These are phyloP conservation scores for Melanchra persicariae DNA, from an alignment of 2,888 invertebrate species.

Conservation along the genomic window DNA sequence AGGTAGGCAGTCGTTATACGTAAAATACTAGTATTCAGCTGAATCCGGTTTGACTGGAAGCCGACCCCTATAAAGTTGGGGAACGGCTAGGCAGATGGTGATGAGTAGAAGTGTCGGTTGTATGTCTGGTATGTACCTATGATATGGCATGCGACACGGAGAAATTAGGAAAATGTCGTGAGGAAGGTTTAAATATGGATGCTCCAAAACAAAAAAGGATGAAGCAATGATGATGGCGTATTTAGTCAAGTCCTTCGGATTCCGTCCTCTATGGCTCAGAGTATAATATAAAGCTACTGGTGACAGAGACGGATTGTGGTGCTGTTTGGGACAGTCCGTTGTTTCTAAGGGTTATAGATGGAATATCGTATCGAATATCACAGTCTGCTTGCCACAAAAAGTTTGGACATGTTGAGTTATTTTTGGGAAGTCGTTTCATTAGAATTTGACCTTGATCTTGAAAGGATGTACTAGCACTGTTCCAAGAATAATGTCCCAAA, in stretches of 20 bases:
- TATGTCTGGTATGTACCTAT: too few relatives aligned
- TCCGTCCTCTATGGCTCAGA: not conserved
- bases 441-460: not conserved
- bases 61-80: too few relatives aligned
- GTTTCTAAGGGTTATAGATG: constrained; percentile 52
- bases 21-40: too few relatives aligned
- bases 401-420: not conserved
- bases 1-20: too few relatives aligned
- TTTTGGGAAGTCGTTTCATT: not conserved
- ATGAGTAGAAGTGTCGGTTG: too few relatives aligned
- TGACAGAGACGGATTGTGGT: constrained; percentile 47
- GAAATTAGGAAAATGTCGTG: too few relatives aligned
- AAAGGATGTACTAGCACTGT: not conserved
- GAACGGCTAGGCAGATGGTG: too few relatives aligned
- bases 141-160: too few relatives aligned
- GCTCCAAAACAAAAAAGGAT: too few relatives aligned
- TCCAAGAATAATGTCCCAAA: not conserved
- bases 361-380: constrained; percentile 42
- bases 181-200: too few relatives aligned
- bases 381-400: constrained; percentile 14
- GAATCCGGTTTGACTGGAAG: too few relatives aligned
- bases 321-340: constrained; percentile 48
- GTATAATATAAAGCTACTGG: constrained; percentile 34
- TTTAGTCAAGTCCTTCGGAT: not conserved
- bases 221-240: too few relatives aligned